Evolutionary conservation across 2,888 invertebrate genomes (phyloP).

Genomic region (Scaptomyza reducta): DNA sequence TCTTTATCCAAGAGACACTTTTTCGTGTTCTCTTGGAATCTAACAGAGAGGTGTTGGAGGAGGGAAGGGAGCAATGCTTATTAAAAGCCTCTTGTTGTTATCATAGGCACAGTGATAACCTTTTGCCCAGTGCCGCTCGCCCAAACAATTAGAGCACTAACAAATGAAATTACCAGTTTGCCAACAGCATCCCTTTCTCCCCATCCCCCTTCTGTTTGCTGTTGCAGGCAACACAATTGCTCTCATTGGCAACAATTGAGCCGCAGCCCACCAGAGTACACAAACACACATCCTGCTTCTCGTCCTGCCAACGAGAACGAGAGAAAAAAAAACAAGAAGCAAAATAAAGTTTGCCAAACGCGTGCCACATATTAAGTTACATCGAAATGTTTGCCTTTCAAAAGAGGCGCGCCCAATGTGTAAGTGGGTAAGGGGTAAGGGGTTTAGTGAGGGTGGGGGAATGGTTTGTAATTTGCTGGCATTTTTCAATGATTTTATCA

Average conservation of each 20-base stretch:
- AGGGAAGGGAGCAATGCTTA: conserved; percentile 49
- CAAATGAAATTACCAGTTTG: conserved; percentile 74
- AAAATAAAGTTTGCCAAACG: conserved; percentile 71
- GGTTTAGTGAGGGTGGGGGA: conserved; percentile 21
- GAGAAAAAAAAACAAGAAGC: conserved; percentile 25
- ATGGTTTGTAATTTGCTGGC: conserved; percentile 71
- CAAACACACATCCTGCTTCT: conserved; percentile 49
- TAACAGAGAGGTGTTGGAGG: background rate
- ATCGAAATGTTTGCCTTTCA: conserved; percentile 69
- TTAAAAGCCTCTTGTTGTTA: conserved; percentile 75
- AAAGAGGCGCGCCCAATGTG: background rate
- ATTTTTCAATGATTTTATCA: conserved; percentile 73
- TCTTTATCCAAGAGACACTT: conserved; percentile 37
- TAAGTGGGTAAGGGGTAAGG: conserved; percentile 2
- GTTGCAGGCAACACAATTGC: conserved; percentile 65
- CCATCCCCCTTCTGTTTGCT: conserved; percentile 10
- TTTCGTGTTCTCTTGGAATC: conserved; percentile 1
- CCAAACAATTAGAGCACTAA: conserved; percentile 76
- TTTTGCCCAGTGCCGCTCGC: conserved; percentile 46
- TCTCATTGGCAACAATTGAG: conserved; percentile 77
- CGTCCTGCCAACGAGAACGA: conserved; percentile 15
- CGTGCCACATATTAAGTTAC: conserved; percentile 83
- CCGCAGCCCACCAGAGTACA: conserved; percentile 21
- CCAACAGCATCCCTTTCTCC: conserved; percentile 19
- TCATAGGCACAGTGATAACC: conserved; percentile 66